Percentiles rank a stretch among this genome's conserved stretches.
Conservation (phyloP, 2,797 vertebrate genomes). For the Sternarchorhynchus goeldii region DNA sequence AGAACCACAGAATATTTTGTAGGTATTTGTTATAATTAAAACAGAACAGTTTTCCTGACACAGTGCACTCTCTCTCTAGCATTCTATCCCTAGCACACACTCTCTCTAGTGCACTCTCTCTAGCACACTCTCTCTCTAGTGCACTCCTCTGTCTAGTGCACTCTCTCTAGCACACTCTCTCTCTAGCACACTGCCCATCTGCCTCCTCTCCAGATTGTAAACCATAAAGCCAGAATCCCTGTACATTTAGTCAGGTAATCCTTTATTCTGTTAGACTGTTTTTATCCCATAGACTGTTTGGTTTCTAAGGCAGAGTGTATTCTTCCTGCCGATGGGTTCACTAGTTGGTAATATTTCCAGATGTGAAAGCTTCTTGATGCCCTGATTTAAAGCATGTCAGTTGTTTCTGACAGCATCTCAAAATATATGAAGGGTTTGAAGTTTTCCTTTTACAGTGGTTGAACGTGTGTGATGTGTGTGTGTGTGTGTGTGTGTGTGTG, state of each 20-base stretch:
- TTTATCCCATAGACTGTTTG: conserved; percentile 50
- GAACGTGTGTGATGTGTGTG: background rate
- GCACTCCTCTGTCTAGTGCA: conserved; percentile 26
- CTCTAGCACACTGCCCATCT: too few relatives aligned
- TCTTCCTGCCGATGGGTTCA: conserved; percentile 58
- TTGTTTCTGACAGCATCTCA: too few relatives aligned
- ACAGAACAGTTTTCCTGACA: too few relatives aligned
- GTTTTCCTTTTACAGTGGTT: too few relatives aligned
- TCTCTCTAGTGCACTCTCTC: too few relatives aligned
- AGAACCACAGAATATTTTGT: conserved; percentile 24
- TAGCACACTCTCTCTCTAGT: conserved; percentile 32
- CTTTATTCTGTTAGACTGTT: too few relatives aligned
- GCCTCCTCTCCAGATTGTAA: conserved; percentile 58
- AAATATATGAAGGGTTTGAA: too few relatives aligned
- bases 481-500: conserved; percentile 11
- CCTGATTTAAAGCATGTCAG: conserved; percentile 57
- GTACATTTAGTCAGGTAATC: too few relatives aligned
- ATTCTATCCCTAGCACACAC: too few relatives aligned
- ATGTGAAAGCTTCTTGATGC: conserved; percentile 28
- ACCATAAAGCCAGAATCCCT: conserved; percentile 53
- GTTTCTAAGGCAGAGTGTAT: conserved; percentile 55
- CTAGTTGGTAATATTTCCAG: conserved; percentile 51
- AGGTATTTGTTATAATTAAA: too few relatives aligned
- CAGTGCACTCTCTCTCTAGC: too few relatives aligned
- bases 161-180: too few relatives aligned